A percentile compares a stretch with the other conserved stretches of the same genome.
Conservation (phyloP, 1,140 invertebrate genomes). For the Arion vulgaris region DNA sequence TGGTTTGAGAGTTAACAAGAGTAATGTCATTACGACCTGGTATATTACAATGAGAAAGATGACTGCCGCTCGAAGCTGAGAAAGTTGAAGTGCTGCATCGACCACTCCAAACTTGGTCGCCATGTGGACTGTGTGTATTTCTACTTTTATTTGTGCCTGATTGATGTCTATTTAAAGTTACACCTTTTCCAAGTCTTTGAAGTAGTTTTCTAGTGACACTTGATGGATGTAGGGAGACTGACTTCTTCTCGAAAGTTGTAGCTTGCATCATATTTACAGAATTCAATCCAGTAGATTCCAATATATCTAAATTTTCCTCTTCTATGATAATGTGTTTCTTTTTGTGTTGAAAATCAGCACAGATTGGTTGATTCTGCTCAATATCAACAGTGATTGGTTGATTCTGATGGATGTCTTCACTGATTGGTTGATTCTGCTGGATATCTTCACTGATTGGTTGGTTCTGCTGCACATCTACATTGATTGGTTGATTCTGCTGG, state of each 20-base stretch:
- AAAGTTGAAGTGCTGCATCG: not conserved
- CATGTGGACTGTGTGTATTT: not conserved
- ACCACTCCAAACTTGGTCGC: constrained; percentile 16
- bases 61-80: constrained; percentile 27
- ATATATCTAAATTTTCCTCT: not conserved
- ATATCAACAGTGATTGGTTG: not conserved
- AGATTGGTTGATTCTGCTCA: not conserved
- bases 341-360: not conserved
- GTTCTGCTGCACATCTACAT: too few species aligned
- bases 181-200: not conserved
- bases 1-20: constrained; percentile 48
- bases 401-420: not conserved
- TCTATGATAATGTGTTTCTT: not conserved
- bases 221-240: not conserved
- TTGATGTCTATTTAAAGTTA: not conserved
- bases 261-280: not conserved
- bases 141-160: not conserved
- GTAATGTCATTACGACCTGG: constrained; percentile 46
- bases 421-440: too few species aligned
- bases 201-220: constrained; percentile 5
- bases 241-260: not conserved
- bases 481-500: too few species aligned
- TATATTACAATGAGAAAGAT: constrained; percentile 49
- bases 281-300: not conserved
- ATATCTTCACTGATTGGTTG: too few species aligned